phyloP scores from a whole-genome alignment of 1,140 invertebrate genomes.

The Maconellicoccus hirsutus region DNA sequence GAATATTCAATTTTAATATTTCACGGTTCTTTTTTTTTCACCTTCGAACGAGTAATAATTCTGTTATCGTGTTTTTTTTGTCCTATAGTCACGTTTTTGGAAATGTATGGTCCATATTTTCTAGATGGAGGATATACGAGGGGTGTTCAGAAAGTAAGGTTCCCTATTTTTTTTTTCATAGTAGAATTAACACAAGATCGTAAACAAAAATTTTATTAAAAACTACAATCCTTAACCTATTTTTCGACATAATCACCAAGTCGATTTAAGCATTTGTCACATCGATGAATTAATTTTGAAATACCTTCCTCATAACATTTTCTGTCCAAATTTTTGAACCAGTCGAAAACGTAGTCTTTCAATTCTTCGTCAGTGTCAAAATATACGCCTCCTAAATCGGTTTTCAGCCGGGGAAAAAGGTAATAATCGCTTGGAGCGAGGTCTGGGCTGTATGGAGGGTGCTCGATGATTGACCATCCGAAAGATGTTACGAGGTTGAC shows the following conservation, averaged over 20 bases:
- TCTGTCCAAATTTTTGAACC: conserved; percentile 23
- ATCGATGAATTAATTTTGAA: conserved; percentile 23
- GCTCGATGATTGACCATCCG: conserved; percentile 32
- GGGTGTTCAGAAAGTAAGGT: no score
- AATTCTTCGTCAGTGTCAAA: conserved; percentile 25
- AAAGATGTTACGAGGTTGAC: conserved; percentile 25
- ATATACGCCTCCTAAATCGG: conserved; percentile 12
- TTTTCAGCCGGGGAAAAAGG: conserved; percentile 30
- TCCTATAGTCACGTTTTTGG: no score
- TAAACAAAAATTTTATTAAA: no score
- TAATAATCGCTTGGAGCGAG: conserved; percentile 34
- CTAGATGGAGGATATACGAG: no score
- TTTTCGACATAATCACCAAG: conserved; percentile 24
- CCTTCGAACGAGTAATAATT: no score
- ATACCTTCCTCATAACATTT: conserved; percentile 24
- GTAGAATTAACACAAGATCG: no score
- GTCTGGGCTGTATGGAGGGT: conserved; percentile 33
- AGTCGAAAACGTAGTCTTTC: conserved; percentile 17
- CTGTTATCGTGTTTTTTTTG: no score
- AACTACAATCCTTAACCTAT: no score
- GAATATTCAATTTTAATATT: no score
- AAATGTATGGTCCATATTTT: no score
- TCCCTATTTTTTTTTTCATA: no score
- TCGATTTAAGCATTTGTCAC: conserved; percentile 25
- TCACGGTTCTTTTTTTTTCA: no score